phyloP scores from a whole-genome alignment of 2,888 invertebrate species.

The Phaonia tiefii region DNA sequence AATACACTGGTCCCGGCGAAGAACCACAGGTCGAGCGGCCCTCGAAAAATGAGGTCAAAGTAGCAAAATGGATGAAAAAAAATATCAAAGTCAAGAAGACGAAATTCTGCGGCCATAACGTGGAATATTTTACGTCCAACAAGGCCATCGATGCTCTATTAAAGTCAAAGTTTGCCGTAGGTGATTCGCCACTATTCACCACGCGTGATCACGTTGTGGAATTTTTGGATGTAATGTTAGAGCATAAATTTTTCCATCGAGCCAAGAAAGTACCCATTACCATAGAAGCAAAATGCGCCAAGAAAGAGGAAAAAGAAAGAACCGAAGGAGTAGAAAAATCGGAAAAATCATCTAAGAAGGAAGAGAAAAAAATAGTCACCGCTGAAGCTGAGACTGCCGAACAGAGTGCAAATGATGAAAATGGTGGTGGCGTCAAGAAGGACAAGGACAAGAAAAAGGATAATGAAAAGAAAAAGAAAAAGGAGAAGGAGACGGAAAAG shows the following conservation, averaged over 20 bases:
- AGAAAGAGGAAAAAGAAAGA: conserved; percentile 65
- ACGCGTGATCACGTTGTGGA: conserved; percentile 90
- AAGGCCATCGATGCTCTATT: conserved; percentile 96
- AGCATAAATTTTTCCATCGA: conserved; percentile 97
- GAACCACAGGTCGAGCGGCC: conserved; percentile 85
- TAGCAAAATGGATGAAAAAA: conserved; percentile 96
- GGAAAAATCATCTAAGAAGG: conserved; percentile 62
- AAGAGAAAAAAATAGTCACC: conserved; percentile 68
- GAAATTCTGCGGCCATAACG: conserved; percentile 97
- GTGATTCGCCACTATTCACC: conserved; percentile 88
- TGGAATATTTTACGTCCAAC: conserved; percentile 95
- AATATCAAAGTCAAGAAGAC: conserved; percentile 97
- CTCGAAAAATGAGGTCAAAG: conserved; percentile 93
- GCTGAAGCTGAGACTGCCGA: conserved; percentile 73
- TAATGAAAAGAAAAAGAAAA: conserved; percentile 82
- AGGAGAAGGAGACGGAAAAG: conserved; percentile 91
- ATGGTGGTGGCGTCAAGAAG: conserved; percentile 50
- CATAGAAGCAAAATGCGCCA: conserved; percentile 76
- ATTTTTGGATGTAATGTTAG: conserved; percentile 91
- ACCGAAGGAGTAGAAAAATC: conserved; percentile 63
- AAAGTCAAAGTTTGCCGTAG: conserved; percentile 93
- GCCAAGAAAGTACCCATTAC: conserved; percentile 90
- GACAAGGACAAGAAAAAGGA: no score
- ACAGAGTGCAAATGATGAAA: conserved; percentile 69
- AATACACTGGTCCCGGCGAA: conserved; percentile 80